Percentiles rank a stretch among this genome's conserved stretches.
Conservation (phyloP, 37 sponge, comb jelly and placozoan genomes). For the Oscarella lobularis region DNA sequence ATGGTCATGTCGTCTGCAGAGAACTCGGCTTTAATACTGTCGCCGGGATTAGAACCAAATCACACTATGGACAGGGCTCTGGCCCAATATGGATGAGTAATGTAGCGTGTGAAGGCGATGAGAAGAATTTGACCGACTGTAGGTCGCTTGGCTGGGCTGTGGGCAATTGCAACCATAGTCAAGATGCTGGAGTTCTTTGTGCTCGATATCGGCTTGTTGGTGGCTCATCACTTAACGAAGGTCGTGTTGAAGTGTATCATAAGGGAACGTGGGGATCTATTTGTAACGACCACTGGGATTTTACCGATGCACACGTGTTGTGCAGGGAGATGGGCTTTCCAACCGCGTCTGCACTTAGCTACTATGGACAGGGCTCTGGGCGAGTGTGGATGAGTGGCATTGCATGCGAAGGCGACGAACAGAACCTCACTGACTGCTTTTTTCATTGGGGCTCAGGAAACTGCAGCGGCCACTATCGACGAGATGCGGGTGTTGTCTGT, state of each 20-base stretch:
- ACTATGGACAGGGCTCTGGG: slow-evolving; percentile 19
- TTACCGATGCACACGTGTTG: neutral
- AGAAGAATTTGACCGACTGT: neutral
- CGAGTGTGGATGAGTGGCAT: slow-evolving; percentile 43
- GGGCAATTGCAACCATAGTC: too few relatives aligned
- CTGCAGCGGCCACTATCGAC: neutral
- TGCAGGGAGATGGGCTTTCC: neutral
- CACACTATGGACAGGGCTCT: slow-evolving; percentile 7
- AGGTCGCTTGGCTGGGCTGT: neutral
- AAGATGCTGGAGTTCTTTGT: too few relatives aligned
- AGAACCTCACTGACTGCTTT: neutral
- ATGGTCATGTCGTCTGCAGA: neutral
- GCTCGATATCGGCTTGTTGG: slow-evolving; percentile 28
- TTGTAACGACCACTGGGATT: neutral
- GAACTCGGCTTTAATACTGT: neutral
- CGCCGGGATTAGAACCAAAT: neutral
- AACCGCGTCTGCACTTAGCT: neutral
- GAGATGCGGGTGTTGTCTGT: neutral
- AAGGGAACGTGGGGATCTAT: neutral
- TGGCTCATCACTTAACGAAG: neutral
- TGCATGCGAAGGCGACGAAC: neutral
- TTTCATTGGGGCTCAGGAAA: neutral
- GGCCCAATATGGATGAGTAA: slow-evolving; percentile 53
- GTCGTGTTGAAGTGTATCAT: neutral
- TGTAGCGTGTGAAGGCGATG: neutral